phyloP scores from a whole-genome alignment of 2,797 vertebrate genomes.

The Coregonus ussuriensis region DNA sequence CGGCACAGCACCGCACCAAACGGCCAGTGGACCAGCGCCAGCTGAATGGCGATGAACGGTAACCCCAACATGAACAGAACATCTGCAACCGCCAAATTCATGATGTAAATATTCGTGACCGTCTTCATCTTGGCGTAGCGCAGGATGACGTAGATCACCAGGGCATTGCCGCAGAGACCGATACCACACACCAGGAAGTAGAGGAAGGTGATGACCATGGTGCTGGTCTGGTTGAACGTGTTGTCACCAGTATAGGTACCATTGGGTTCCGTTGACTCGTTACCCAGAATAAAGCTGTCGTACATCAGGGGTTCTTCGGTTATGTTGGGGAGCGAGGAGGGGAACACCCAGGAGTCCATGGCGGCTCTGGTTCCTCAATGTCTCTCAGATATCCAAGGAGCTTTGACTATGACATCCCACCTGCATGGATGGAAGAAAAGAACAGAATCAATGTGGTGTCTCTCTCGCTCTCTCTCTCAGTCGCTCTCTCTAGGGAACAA shows the following conservation, averaged over 20 bases:
- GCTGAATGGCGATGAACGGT: slow-evolving; percentile 94
- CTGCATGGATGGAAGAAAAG: slow-evolving; percentile 45
- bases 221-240: slow-evolving; percentile 84
- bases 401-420: slow-evolving; percentile 50
- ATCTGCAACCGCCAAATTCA: slow-evolving; percentile 94
- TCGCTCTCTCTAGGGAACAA: not conserved
- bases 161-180: slow-evolving; percentile 89
- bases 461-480: not conserved
- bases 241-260: slow-evolving; percentile 63
- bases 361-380: slow-evolving; percentile 18
- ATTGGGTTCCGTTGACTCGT: slow-evolving; percentile 64
- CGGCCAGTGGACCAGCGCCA: slow-evolving; percentile 93
- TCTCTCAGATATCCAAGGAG: slow-evolving; percentile 21
- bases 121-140: slow-evolving; percentile 99
- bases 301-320: slow-evolving; percentile 70
- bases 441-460: slow-evolving; percentile 14
- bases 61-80: slow-evolving; percentile 96
- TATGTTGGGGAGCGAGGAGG: slow-evolving; percentile 70
- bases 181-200: slow-evolving; percentile 92
- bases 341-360: slow-evolving; percentile 76
- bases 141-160: slow-evolving; percentile 96
- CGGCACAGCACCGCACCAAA: slow-evolving; percentile 92
- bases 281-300: slow-evolving; percentile 67
- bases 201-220: slow-evolving; percentile 89
- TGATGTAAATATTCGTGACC: slow-evolving; percentile 97